phyloP scores from a whole-genome alignment of 2,888 invertebrate species.

The Tenodera sinensis region DNA sequence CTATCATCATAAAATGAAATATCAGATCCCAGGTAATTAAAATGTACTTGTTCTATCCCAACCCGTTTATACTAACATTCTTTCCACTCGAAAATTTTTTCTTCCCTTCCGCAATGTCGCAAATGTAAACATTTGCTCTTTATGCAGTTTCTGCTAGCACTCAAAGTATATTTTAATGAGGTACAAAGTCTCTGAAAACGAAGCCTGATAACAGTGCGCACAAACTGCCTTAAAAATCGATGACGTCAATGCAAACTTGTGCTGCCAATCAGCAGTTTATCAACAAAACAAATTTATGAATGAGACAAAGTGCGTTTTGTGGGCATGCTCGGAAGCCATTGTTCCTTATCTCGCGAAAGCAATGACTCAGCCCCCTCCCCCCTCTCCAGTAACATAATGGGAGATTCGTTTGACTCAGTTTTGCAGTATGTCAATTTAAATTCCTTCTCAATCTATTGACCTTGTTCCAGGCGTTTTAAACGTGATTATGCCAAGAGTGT shows the following conservation, averaged over 20 bases:
- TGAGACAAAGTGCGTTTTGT: neutral
- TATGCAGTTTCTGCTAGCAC: no score
- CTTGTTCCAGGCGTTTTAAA: neutral
- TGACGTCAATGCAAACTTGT: neutral
- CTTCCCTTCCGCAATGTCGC: no score
- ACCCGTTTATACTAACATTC: no score
- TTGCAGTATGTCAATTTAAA: neutral
- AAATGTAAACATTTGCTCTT: no score
- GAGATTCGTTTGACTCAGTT: neutral
- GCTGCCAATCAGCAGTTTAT: neutral
- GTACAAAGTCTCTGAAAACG: neutral
- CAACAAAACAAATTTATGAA: neutral
- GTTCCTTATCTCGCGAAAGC: neutral
- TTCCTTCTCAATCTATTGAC: no score
- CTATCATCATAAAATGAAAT: no score
- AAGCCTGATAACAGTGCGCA: neutral
- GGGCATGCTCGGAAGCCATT: neutral
- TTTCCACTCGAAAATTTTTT: no score
- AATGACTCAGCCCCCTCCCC: neutral
- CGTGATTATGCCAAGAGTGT: no score
- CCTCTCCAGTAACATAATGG: no score
- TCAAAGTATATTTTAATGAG: no score
- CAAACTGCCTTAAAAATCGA: neutral
- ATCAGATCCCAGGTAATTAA: no score
- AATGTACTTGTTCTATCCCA: no score